These are phyloP conservation scores for Opisthograptis luteolata DNA, from an alignment of 2,888 invertebrate genomes.

Conservation along the genomic window DNA sequence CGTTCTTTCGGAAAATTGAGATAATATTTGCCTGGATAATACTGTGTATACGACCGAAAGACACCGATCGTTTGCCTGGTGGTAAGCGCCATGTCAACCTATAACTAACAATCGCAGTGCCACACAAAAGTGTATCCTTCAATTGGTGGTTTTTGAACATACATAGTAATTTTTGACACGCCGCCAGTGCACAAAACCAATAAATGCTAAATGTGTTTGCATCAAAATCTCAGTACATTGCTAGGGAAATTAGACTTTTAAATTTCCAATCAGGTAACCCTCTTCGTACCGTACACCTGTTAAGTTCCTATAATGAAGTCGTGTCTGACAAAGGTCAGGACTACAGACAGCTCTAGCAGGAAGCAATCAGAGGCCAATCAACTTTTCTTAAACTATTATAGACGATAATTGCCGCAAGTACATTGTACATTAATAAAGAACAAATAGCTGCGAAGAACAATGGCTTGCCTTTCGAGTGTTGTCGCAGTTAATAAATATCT, in stretches of 20 bases:
- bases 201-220: too few species aligned
- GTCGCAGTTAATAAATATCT: conserved; percentile 11
- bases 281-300: background rate
- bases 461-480: conserved; percentile 16
- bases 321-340: conserved; percentile 54
- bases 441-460: conserved; percentile 44
- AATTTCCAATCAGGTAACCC: background rate
- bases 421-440: conserved; percentile 37
- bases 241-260: too few species aligned
- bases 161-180: too few species aligned
- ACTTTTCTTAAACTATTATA: conserved; percentile 64
- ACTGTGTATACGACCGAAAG: too few species aligned
- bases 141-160: too few species aligned
- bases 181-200: too few species aligned
- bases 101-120: too few species aligned
- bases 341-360: conserved; percentile 56
- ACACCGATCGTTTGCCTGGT: too few species aligned
- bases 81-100: too few species aligned
- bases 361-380: conserved; percentile 78
- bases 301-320: background rate
- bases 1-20: too few species aligned
- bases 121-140: too few species aligned
- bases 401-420: conserved; percentile 58
- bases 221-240: background rate
- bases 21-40: too few species aligned